A percentile compares a stretch with the other conserved stretches of the same genome.
phyloP scores from a whole-genome alignment of 1,140 invertebrate species.

The Oscheius sp. region DNA sequence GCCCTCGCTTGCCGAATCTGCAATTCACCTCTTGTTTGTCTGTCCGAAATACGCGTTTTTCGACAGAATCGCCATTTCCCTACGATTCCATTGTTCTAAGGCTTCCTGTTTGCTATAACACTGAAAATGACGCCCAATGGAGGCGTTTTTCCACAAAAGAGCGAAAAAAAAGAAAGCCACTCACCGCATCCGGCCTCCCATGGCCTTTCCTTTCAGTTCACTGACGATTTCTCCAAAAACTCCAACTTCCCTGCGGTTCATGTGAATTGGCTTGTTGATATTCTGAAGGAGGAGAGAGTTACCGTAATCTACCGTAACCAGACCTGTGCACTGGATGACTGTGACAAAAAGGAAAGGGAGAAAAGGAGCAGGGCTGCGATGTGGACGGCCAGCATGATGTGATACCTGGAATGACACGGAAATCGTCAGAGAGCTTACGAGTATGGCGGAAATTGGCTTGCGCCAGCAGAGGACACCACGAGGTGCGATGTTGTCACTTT shows the following conservation, averaged over 20 bases:
- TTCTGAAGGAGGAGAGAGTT: background rate
- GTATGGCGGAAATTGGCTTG: too few relatives aligned
- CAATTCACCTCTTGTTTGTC: conserved; percentile 9
- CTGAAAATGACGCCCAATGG: too few relatives aligned
- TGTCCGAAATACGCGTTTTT: background rate
- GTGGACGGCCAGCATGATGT: background rate
- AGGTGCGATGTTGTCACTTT: too few relatives aligned
- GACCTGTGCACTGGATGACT: conserved; percentile 56
- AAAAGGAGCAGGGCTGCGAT: background rate
- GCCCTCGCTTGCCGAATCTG: conserved; percentile 40
- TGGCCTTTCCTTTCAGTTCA: conserved; percentile 46
- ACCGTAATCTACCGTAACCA: conserved; percentile 44
- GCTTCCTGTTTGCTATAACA: too few relatives aligned
- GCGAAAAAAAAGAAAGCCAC: background rate
- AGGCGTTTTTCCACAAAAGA: background rate
- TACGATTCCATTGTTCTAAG: too few relatives aligned
- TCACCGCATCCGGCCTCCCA: conserved; percentile 47
- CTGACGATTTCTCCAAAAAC: conserved; percentile 41
- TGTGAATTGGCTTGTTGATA: conserved; percentile 40
- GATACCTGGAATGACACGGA: background rate
- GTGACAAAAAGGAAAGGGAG: conserved; percentile 44
- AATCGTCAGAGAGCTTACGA: too few relatives aligned
- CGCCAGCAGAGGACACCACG: too few relatives aligned
- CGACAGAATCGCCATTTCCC: too few relatives aligned
- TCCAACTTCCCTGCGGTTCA: conserved; percentile 59